A percentile compares a stretch with the other conserved stretches of the same genome.
phyloP scores from a whole-genome alignment of 2,888 invertebrate genomes.

The Pegoplata infirma region DNA sequence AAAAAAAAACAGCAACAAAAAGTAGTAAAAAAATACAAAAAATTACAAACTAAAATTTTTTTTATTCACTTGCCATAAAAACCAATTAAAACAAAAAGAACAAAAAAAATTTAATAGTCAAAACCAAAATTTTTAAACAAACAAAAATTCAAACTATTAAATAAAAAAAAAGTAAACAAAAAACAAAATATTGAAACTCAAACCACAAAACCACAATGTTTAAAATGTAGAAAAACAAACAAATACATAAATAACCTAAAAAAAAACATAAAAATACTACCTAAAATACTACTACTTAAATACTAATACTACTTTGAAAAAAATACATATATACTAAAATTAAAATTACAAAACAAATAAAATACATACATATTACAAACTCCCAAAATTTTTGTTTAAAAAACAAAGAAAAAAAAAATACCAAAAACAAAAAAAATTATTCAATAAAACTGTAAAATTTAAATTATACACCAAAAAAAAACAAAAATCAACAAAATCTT shows the following conservation, averaged over 20 bases:
- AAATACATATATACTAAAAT: constrained; percentile 51
- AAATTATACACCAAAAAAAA: constrained; percentile 66
- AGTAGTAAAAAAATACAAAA: constrained; percentile 11
- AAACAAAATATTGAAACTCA: neutral
- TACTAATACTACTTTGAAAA: constrained; percentile 47
- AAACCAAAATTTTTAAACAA: neutral
- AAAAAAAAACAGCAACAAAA: constrained; percentile 7
- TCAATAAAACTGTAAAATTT: constrained; percentile 66
- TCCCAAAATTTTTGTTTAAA: constrained; percentile 47
- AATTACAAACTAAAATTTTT: constrained; percentile 15
- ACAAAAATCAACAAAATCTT: constrained; percentile 62
- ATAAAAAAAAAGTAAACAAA: neutral
- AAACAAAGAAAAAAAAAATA: no score
- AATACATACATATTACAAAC: constrained; percentile 57
- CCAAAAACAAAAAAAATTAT: no score
- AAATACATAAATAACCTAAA: constrained; percentile 36
- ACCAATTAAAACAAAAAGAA: constrained; percentile 13
- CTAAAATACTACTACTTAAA: constrained; percentile 47
- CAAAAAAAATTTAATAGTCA: neutral
- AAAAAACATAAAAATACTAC: constrained; percentile 48
- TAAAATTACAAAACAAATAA: constrained; percentile 45
- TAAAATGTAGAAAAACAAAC: constrained; percentile 9
- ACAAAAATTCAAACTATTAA: neutral
- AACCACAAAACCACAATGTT: constrained; percentile 9
- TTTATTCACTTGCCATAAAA: constrained; percentile 6